Evolutionary conservation across 1,140 invertebrate genomes (phyloP).

Genomic region (Lasioglossum baleicum): DNA sequence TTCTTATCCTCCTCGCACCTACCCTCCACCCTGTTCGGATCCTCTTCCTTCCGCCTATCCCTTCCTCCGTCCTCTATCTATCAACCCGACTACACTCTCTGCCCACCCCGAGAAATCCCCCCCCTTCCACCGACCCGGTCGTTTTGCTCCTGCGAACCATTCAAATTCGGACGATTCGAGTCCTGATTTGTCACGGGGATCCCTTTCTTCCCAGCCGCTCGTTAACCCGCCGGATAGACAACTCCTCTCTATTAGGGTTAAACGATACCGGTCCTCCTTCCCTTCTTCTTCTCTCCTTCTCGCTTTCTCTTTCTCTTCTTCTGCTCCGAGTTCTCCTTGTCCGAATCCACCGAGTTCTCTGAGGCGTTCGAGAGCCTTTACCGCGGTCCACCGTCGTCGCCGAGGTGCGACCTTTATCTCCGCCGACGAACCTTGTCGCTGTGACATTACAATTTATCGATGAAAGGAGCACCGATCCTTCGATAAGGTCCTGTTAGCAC

Average conservation of each 20-base stretch:
- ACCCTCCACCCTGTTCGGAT: not conserved
- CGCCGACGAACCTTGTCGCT: not conserved
- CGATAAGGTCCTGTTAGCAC: slow-evolving; percentile 6
- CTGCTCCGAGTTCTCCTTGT: too few species aligned
- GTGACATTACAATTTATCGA: slow-evolving; percentile 16
- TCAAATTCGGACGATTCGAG: slow-evolving; percentile 11
- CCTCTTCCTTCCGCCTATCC: too few species aligned
- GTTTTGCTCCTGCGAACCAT: not conserved
- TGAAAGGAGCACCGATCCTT: not conserved
- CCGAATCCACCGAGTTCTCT: too few species aligned
- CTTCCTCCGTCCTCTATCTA: too few species aligned
- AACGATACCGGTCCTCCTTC: not conserved
- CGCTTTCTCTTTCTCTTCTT: too few species aligned
- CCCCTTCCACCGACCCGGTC: not conserved
- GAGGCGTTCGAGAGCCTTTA: too few species aligned
- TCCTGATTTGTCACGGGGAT: not conserved
- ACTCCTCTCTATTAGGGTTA: not conserved
- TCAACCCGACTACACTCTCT: not conserved
- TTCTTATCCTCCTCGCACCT: slow-evolving; percentile 26
- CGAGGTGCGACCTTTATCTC: slow-evolving; percentile 1
- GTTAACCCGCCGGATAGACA: slow-evolving; percentile 4
- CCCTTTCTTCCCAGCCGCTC: not conserved
- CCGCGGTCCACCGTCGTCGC: not conserved
- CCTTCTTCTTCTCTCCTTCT: too few species aligned
- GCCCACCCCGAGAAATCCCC: not conserved